These are phyloP conservation scores for Dysdera silvatica DNA, from an alignment of 1,140 invertebrate species.

Conservation along the genomic window DNA sequence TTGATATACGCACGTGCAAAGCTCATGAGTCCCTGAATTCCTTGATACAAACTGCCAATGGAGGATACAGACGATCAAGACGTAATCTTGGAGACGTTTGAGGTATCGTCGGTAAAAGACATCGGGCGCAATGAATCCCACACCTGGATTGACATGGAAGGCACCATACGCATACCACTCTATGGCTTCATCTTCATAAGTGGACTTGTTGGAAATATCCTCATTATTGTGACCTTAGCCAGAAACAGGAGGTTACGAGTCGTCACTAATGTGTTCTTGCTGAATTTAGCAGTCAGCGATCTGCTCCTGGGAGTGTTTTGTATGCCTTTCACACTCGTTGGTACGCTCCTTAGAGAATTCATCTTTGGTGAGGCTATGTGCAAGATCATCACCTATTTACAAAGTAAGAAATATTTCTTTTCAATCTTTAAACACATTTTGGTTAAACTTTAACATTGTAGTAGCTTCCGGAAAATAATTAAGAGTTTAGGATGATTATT, in stretches of 20 bases:
- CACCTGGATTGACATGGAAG: slow-evolving; percentile 1
- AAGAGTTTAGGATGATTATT: too few species aligned
- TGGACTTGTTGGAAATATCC: slow-evolving; percentile 41
- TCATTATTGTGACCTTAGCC: slow-evolving; percentile 43
- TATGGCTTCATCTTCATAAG: slow-evolving; percentile 42
- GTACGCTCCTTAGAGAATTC: slow-evolving; percentile 69
- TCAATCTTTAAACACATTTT: too few species aligned
- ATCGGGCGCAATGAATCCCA: too few species aligned
- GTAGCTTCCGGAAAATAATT: too few species aligned
- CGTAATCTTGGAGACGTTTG: too few species aligned
- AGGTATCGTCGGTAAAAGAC: too few species aligned
- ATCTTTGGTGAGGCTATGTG: slow-evolving; percentile 73
- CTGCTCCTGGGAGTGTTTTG: slow-evolving; percentile 74
- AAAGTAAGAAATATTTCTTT: too few species aligned
- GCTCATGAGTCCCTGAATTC: too few species aligned
- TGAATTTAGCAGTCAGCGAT: slow-evolving; percentile 61
- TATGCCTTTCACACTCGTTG: slow-evolving; percentile 76
- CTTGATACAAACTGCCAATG: too few species aligned
- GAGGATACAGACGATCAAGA: too few species aligned
- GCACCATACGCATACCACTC: slow-evolving; percentile 18
- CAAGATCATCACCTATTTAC: slow-evolving; percentile 72
- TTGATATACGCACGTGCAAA: too few species aligned
- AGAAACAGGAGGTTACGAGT: slow-evolving; percentile 45
- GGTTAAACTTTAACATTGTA: too few species aligned
- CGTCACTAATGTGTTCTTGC: slow-evolving; percentile 46